A percentile compares a stretch with the other conserved stretches of the same genome.
Evolutionary conservation across 2,797 vertebrate genomes (phyloP).

Genomic region (Eulemur rubriventer): DNA sequence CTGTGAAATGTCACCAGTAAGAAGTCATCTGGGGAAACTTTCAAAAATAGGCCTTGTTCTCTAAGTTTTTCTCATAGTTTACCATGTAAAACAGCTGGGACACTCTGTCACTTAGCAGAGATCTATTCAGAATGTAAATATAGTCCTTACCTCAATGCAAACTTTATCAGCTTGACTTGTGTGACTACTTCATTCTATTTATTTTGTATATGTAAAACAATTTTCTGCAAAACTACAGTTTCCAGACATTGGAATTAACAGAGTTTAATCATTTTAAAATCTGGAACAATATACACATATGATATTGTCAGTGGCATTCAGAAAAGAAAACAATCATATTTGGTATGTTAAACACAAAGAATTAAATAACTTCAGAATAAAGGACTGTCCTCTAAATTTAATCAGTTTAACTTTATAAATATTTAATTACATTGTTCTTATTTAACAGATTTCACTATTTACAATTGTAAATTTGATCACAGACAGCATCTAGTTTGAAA

Average conservation of each 20-base stretch:
- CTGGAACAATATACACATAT: not conserved
- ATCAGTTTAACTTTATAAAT: not conserved
- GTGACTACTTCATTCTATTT: not conserved
- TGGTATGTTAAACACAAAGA: not conserved
- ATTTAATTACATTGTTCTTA: not conserved
- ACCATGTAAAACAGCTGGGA: not conserved
- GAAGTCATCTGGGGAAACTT: not conserved
- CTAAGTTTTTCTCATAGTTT: not conserved
- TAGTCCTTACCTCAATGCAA: not conserved
- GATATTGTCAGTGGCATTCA: not conserved
- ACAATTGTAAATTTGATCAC: not conserved
- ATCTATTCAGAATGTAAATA: not conserved
- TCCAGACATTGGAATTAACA: not conserved
- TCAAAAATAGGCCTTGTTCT: not conserved
- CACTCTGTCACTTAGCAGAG: not conserved
- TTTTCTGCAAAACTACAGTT: not conserved
- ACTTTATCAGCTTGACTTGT: not conserved
- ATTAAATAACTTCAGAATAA: conserved; percentile 9
- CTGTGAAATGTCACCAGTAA: not conserved
- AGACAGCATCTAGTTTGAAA: not conserved
- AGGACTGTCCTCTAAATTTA: not conserved
- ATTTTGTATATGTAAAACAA: not conserved
- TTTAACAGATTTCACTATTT: not conserved
- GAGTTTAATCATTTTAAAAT: not conserved
- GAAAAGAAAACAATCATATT: not conserved